Conservation (phyloP, 2,888 invertebrate species). For the Campaea margaritaria region DNA sequence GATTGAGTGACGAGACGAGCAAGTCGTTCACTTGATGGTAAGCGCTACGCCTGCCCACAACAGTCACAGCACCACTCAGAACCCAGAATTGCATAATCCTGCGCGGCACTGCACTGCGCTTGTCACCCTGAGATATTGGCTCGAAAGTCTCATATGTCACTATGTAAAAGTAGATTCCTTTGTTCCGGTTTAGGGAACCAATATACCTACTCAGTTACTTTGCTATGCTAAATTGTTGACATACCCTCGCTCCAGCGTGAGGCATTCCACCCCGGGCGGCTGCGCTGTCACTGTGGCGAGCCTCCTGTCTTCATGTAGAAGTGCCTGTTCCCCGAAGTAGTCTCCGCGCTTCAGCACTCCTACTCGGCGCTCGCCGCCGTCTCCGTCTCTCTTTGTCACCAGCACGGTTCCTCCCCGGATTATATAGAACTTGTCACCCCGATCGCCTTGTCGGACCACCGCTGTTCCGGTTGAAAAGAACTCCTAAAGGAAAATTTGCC, state of each 20-base stretch:
- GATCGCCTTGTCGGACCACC: constrained; percentile 94
- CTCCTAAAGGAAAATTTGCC: constrained; percentile 79
- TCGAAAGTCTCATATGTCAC: no score
- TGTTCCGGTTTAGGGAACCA: no score
- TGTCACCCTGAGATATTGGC: no score
- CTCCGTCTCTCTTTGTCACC: constrained; percentile 87
- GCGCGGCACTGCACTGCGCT: no score
- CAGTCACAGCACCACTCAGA: no score
- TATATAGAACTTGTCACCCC: constrained; percentile 96
- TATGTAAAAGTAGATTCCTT: no score
- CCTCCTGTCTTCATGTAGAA: constrained; percentile 93
- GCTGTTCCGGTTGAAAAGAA: constrained; percentile 91
- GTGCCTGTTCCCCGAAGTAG: constrained; percentile 95
- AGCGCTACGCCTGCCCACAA: no score
- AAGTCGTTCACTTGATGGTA: no score
- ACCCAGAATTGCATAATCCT: no score
- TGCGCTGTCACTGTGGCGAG: constrained; percentile 96
- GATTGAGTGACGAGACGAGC: no score
- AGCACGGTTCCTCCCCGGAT: constrained; percentile 93
- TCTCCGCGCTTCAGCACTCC: constrained; percentile 90
- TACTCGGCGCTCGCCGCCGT: constrained; percentile 87
- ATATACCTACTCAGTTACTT: no score
- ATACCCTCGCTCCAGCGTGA: constrained; percentile 93
- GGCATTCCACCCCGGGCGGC: constrained; percentile 93
- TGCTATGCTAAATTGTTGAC: background rate